These are phyloP conservation scores for Gymnoscelis rufifasciata DNA, from an alignment of 2,888 invertebrate species.

Conservation along the genomic window DNA sequence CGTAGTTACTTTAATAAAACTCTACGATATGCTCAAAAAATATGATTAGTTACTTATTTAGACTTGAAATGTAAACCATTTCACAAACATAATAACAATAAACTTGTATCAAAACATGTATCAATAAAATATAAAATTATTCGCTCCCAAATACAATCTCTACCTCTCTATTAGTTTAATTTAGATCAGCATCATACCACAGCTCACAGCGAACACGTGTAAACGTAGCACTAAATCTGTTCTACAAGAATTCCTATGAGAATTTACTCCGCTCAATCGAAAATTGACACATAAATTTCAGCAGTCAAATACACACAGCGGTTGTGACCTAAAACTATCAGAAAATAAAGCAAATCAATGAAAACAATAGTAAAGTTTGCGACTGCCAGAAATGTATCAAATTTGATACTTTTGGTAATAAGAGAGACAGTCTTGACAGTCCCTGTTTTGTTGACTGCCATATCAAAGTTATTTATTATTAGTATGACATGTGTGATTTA, in stretches of 20 bases:
- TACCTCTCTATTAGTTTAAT: no score
- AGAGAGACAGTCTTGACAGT: slow-evolving; percentile 21
- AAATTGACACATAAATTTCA: slow-evolving; percentile 16
- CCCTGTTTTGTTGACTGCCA: slow-evolving; percentile 4
- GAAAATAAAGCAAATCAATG: slow-evolving; percentile 43
- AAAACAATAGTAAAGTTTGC: slow-evolving; percentile 56
- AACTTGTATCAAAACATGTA: no score
- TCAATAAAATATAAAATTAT: no score
- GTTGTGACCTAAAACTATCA: slow-evolving; percentile 25
- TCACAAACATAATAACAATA: no score
- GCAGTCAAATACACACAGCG: slow-evolving; percentile 12
- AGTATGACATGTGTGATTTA: not conserved
- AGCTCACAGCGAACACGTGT: slow-evolving; percentile 3
- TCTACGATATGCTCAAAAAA: no score
- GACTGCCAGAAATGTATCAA: slow-evolving; percentile 63
- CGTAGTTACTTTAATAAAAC: no score
- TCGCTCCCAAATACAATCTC: no score
- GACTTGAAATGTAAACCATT: no score
- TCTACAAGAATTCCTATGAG: slow-evolving; percentile 4
- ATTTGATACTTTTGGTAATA: slow-evolving; percentile 36
- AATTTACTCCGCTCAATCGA: slow-evolving; percentile 9
- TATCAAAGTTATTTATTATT: slow-evolving; percentile 5
- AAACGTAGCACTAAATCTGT: not conserved
- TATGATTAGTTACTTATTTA: no score
- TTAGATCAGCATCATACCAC: not conserved